Conservation (phyloP, 2,888 invertebrate species). For the Allolobophora icterica region DNA sequence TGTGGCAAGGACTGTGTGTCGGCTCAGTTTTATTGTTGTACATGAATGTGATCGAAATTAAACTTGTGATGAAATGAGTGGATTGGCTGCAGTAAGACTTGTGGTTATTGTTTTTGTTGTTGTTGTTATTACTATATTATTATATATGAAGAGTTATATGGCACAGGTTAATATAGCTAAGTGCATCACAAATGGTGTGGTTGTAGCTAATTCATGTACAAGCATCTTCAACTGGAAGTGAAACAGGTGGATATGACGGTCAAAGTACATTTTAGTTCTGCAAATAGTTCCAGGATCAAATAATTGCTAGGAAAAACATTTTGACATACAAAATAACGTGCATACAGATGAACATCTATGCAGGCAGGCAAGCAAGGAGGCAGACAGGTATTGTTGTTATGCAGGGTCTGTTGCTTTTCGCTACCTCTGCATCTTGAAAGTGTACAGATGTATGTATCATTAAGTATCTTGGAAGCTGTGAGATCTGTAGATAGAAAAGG, state of each 20-base stretch:
- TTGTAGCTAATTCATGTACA: not conserved
- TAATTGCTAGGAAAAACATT: not conserved
- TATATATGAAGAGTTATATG: not conserved
- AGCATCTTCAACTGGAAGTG: too few species aligned
- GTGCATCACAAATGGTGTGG: too few species aligned
- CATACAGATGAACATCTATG: not conserved
- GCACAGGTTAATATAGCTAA: not conserved
- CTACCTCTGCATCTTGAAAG: not conserved
- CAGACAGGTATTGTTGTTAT: not conserved
- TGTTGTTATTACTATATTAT: slow-evolving; percentile 6
- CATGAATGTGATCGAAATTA: not conserved
- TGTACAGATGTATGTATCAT: not conserved
- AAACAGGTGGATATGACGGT: too few species aligned
- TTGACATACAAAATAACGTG: not conserved
- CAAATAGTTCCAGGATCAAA: not conserved
- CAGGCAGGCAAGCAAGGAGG: too few species aligned
- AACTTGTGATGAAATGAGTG: not conserved
- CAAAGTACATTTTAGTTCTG: too few species aligned
- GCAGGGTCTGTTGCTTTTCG: not conserved
- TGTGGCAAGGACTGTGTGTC: not conserved
- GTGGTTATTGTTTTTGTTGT: not conserved
- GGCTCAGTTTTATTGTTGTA: not conserved
- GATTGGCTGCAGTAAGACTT: not conserved
- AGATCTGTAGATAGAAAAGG: not conserved
- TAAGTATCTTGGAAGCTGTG: not conserved